Percentiles rank a stretch among this genome's conserved stretches.
Evolutionary conservation across 2,888 invertebrate genomes (phyloP).

Genomic region (Cheilosia vernalis): DNA sequence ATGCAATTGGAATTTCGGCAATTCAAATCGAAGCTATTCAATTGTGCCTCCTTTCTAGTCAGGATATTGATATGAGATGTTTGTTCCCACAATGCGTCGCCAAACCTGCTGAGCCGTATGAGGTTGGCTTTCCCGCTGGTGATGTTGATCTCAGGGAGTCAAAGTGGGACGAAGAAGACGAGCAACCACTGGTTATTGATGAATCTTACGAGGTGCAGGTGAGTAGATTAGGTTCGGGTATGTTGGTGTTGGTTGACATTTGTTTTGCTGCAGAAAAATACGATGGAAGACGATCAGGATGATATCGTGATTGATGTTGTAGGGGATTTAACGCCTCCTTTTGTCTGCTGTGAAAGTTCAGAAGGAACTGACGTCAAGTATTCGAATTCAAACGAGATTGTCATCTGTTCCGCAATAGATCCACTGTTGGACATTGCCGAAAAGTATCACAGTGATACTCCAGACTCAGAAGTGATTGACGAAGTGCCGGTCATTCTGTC

Average conservation of each 20-base stretch:
- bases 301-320: constrained; percentile 36
- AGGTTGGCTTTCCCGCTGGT: background rate
- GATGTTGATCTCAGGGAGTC: constrained; percentile 7
- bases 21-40: constrained; percentile 65
- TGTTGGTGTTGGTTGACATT: no score
- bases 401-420: background rate
- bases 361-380: background rate
- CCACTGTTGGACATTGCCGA: background rate
- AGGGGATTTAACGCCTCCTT: background rate
- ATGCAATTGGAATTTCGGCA: constrained; percentile 60
- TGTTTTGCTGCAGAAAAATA: constrained; percentile 11
- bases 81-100: constrained; percentile 11
- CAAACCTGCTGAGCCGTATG: background rate
- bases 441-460: background rate
- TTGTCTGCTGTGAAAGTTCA: background rate
- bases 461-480: background rate
- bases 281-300: background rate
- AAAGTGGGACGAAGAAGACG: constrained; percentile 56
- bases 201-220: constrained; percentile 37
- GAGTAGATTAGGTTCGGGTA: background rate
- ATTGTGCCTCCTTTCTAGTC: constrained; percentile 39
- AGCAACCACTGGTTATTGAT: constrained; percentile 55
- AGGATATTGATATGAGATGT: constrained; percentile 63
- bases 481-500: background rate
- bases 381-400: background rate